Base-by-base conservation (phyloP, 2,797 vertebrate genomes). In the Danio aesculapii region DNA sequence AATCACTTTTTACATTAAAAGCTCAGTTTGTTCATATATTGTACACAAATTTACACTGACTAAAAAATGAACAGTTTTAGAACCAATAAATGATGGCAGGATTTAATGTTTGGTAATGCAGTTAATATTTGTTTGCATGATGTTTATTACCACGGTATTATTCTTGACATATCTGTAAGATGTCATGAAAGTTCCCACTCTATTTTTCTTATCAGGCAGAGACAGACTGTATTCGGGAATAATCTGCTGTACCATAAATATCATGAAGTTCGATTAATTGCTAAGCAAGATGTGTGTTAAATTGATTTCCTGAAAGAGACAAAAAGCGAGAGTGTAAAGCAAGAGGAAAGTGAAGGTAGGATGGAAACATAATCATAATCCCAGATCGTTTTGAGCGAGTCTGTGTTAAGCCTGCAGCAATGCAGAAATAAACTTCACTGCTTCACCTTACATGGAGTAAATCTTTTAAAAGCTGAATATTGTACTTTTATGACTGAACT, bases 201-300 rank as follows among this genome's bases (percentile, higher is more conserved):
- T 50, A 64, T 70, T 58, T 53, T 49, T 47, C 30, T 57, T 47
- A 49, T 62, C 74, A 81, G 21, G 63, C 41, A 58, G 16, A 71
- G 62, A 61, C 76, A 58, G 72, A 57, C 52, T 70, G 17, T 41
- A 72, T 75, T n/a, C 57, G 62, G 21, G 69, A 63, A 53, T 57
- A 53, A 44, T 57, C 44, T 74, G 47, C 41, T 11, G 57, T 59
- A 55, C 39, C 58, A 70, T 82, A 57, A 79, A 79, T 84, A 82
- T 80, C 75, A 82, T 52, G 47, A 76, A 80, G 84, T 71, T 76
- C 79, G 64, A 77, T 77, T 72, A 67, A 66, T 58, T 21, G 61
- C 59, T 57, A 46, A 49, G 74, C 66, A 64, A 50, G 67, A 64
- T 53, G 67, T 72, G 49, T 79, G 41, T 52, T 63, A 79, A 79